A percentile compares a stretch with the other conserved stretches of the same genome.
phyloP scores from a whole-genome alignment of 2,888 invertebrate genomes.

The Drosophila quasianomalipes region DNA sequence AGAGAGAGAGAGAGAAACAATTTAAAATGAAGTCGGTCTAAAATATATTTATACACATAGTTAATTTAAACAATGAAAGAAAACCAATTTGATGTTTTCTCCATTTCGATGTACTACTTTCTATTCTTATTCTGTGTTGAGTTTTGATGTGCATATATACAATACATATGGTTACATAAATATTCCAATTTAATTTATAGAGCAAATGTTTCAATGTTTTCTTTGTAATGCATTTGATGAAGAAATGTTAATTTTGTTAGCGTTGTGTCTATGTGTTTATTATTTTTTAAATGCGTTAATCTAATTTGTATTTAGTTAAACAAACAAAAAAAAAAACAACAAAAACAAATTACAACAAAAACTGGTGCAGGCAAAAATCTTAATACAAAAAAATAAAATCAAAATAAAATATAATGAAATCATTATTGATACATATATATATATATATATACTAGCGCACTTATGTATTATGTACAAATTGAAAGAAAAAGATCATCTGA shows the following conservation, averaged over 20 bases:
- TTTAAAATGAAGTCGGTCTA: constrained; percentile 5
- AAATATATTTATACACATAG: constrained; percentile 32
- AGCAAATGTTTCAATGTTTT: constrained; percentile 49
- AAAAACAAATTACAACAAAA: constrained; percentile 32
- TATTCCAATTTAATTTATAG: constrained; percentile 60
- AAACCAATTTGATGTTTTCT: constrained; percentile 26
- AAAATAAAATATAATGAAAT: constrained; percentile 28
- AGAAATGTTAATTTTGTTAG: constrained; percentile 66
- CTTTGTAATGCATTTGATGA: constrained; percentile 61
- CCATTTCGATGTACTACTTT: constrained; percentile 32
- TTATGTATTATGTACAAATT: constrained; percentile 64
- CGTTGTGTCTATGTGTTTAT: constrained; percentile 53
- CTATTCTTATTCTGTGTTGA: constrained; percentile 29
- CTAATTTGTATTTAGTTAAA: constrained; percentile 53
- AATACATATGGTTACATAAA: constrained; percentile 27
- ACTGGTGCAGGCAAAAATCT: constrained; percentile 75
- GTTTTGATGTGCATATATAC: constrained; percentile 27
- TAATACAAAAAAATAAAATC: constrained; percentile 29
- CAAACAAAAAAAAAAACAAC: constrained; percentile 9
- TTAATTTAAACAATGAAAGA: constrained; percentile 26
- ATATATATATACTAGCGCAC: constrained; percentile 33
- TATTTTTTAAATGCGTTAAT: constrained; percentile 39
- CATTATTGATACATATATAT: constrained; percentile 21
- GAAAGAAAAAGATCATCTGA: constrained; percentile 15
- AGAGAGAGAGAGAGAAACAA: not conserved